These are phyloP conservation scores for Stylophora pistillata DNA, from an alignment of 64 coral and sea anemone species.

Conservation along the genomic window DNA sequence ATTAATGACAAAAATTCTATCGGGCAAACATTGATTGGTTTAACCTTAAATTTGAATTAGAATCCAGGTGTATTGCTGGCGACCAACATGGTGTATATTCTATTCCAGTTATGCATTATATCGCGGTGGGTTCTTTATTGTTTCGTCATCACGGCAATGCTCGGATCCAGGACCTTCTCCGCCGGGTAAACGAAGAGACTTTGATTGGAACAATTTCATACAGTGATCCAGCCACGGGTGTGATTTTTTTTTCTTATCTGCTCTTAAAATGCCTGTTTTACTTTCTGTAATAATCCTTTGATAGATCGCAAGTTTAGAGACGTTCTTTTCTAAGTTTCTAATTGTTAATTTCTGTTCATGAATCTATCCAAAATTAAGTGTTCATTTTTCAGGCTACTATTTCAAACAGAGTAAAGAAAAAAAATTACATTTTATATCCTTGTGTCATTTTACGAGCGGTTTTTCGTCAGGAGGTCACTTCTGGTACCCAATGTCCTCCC, in stretches of 20 bases:
- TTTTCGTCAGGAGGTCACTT: background rate
- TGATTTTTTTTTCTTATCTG: background rate
- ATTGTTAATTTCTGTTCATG: too few relatives aligned
- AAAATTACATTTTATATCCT: too few relatives aligned
- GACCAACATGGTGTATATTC: background rate
- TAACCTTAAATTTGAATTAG: too few relatives aligned
- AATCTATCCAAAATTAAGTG: too few relatives aligned
- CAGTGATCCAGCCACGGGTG: slow-evolving; percentile 69
- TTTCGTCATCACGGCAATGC: slow-evolving; percentile 60
- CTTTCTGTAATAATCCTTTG: background rate
- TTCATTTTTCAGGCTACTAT: too few relatives aligned
- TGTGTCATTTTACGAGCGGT: background rate
- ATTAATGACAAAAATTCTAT: too few relatives aligned
- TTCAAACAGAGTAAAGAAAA: too few relatives aligned
- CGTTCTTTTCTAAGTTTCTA: too few relatives aligned
- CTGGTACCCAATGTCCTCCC: background rate
- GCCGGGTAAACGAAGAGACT: slow-evolving; percentile 41
- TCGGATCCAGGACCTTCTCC: slow-evolving; percentile 42
- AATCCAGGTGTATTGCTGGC: too few relatives aligned
- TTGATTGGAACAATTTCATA: slow-evolving; percentile 40
- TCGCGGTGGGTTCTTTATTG: slow-evolving; percentile 45
- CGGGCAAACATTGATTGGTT: too few relatives aligned
- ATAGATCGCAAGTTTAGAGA: background rate
- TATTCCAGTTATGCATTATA: slow-evolving; percentile 52
- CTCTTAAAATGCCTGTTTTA: background rate